phyloP scores from a whole-genome alignment of 2,113 vertebrate species.

The Odontophorus gujanensis region DNA sequence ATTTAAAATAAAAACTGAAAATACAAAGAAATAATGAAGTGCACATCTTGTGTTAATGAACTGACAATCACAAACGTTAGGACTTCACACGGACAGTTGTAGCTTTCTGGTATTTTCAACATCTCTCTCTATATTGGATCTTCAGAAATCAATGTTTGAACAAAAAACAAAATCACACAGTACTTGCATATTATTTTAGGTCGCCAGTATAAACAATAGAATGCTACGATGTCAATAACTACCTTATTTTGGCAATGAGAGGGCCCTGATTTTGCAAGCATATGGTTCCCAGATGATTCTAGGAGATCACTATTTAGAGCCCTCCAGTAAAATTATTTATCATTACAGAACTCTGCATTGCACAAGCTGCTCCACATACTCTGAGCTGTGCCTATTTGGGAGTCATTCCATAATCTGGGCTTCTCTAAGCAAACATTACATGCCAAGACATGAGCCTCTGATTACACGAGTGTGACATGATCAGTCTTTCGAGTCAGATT shows the following conservation, averaged over 20 bases:
- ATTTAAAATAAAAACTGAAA: constrained; percentile 67
- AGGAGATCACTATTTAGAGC: constrained; percentile 28
- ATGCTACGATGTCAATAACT: background rate
- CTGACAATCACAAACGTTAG: constrained; percentile 53
- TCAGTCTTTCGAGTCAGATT: constrained; percentile 37
- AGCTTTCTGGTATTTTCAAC: constrained; percentile 66
- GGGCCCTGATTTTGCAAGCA: constrained; percentile 14
- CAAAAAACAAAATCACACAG: constrained; percentile 69
- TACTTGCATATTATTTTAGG: constrained; percentile 44
- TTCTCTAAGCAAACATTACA: constrained; percentile 22
- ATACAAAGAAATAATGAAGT: constrained; percentile 61
- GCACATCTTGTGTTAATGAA: constrained; percentile 46
- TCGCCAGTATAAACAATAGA: constrained; percentile 54
- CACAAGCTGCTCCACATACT: background rate
- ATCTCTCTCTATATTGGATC: constrained; percentile 68
- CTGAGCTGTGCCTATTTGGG: background rate
- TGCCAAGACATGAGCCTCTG: constrained; percentile 9
- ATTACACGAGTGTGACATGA: constrained; percentile 23
- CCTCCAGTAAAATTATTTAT: constrained; percentile 1
- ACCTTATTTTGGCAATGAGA: background rate
- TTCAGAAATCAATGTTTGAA: constrained; percentile 71
- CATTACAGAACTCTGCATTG: background rate
- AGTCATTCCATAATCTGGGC: background rate
- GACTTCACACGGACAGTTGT: constrained; percentile 45
- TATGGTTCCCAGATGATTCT: background rate